These are phyloP conservation scores for Jaculus jaculus DNA, from an alignment of 2,113 vertebrate genomes.

Conservation along the genomic window DNA sequence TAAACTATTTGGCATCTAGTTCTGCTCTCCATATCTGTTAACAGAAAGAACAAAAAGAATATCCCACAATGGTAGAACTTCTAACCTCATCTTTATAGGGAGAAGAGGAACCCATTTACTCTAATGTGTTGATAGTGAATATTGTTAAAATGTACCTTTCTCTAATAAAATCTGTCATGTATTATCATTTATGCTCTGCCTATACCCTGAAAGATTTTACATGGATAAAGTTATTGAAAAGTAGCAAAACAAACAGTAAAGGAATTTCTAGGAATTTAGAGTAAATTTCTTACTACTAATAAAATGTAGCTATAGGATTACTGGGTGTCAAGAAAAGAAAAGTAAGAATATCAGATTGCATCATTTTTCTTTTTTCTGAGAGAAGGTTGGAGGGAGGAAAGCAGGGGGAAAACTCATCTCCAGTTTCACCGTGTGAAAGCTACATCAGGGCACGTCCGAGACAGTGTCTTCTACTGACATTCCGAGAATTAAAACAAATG, in stretches of 20 bases:
- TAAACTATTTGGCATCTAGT: background rate
- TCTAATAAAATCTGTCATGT: background rate
- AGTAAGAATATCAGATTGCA: conserved; percentile 43
- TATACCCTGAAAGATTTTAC: background rate
- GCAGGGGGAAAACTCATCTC: background rate
- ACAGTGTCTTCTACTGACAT: background rate
- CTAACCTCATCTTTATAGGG: background rate
- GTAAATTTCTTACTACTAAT: conserved; percentile 45
- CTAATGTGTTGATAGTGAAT: background rate
- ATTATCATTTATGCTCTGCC: background rate
- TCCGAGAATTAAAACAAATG: background rate
- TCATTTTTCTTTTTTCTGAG: conserved; percentile 40
- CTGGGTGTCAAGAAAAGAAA: conserved; percentile 42
- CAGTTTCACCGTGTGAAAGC: background rate
- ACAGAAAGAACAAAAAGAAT: background rate
- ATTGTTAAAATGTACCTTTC: background rate
- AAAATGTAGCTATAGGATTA: conserved; percentile 31
- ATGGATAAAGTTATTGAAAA: conserved; percentile 9
- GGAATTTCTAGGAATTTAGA: conserved; percentile 46
- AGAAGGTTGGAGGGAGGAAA: background rate
- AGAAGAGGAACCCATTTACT: background rate
- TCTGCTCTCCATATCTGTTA: background rate
- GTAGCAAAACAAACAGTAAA: conserved; percentile 38
- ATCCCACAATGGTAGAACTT: background rate
- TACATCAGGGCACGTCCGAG: background rate